A percentile compares a stretch with the other conserved stretches of the same genome.
phyloP scores from a whole-genome alignment of 2,113 vertebrate genomes.

The Heteronetta atricapilla region DNA sequence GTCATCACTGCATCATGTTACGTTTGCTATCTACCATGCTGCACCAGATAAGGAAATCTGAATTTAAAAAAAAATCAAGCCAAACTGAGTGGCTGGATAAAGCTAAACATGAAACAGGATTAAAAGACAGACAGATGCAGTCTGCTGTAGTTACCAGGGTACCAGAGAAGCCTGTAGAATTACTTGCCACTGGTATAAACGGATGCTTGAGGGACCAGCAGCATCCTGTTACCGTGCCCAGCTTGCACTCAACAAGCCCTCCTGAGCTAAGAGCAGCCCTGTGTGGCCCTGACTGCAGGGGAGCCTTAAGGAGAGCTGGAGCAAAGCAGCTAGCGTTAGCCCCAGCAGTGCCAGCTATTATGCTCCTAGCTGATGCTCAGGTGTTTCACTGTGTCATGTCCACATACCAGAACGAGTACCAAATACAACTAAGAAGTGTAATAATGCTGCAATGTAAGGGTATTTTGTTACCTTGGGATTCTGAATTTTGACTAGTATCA shows the following conservation, averaged over 20 bases:
- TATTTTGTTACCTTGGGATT: not conserved
- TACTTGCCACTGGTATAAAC: not conserved
- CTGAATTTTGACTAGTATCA: not conserved
- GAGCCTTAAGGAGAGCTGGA: accelerated
- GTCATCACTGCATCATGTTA: not conserved
- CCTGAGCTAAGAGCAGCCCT: not conserved
- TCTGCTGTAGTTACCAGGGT: not conserved
- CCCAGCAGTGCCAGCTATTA: not conserved
- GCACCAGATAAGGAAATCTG: not conserved
- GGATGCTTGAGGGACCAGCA: not conserved
- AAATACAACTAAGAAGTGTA: not conserved
- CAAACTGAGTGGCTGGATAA: not conserved
- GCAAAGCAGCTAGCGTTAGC: accelerated
- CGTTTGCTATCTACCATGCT: not conserved
- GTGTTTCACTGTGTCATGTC: accelerated
- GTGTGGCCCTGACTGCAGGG: accelerated
- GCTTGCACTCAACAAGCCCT: not conserved
- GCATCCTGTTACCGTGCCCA: not conserved
- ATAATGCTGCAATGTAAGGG: not conserved
- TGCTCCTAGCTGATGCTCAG: accelerated
- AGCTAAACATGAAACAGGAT: not conserved
- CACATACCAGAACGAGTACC: not conserved
- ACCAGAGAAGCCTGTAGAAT: not conserved
- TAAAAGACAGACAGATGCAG: not conserved
- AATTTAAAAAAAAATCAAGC: not conserved